Evolutionary conservation across 2,797 vertebrate genomes (phyloP), one percentile per base, ranked within the genome.

Genomic region (Lates japonicus): DNA sequence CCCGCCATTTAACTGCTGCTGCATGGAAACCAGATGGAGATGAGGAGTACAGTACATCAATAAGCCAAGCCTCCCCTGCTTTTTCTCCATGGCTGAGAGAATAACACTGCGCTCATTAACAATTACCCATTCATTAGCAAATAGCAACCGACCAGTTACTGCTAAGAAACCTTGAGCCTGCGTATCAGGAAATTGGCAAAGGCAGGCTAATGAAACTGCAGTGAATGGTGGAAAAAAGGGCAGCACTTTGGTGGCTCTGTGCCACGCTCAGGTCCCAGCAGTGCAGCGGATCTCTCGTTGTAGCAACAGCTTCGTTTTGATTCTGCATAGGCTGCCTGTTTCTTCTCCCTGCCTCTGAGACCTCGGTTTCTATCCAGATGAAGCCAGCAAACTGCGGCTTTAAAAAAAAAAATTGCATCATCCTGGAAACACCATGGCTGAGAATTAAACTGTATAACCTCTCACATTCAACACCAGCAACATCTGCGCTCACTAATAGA

Each of bases 161-260:
- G 86, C 79, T 85, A 70, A 49, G 65, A 84, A 90, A 74, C 60
- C 54, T 77, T 61, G 59, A 74, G 70, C 25, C 69, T 57, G 72
- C 20, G 61, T 85, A 90, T 89, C 68, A 74, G 77, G 80, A 92
- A 91, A 89, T 57, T 90, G 90, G 85, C 89, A 85, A 74, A 83
- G 81, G 80, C 82, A 72, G 46, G 17, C 66, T 71, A 78, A 89
- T 83, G 78, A 90, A 92, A 88, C 71, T 11, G 70, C 83, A 88
- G 87, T 75, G 89, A 90, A 88, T 80, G 73, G 85, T 87, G 72
- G 79, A 22, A 51, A 33, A 85, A 70, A 80, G 71, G 71, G 84
- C 63, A 82, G 74, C 67, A 74, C 57, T 90, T 78, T 54, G 31
- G 73, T 85, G 87, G 82, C 85, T 84, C 65, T 44, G 76, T 80